Conservation (phyloP, 2,797 vertebrate genomes). For the Taeniopygia guttata region DNA sequence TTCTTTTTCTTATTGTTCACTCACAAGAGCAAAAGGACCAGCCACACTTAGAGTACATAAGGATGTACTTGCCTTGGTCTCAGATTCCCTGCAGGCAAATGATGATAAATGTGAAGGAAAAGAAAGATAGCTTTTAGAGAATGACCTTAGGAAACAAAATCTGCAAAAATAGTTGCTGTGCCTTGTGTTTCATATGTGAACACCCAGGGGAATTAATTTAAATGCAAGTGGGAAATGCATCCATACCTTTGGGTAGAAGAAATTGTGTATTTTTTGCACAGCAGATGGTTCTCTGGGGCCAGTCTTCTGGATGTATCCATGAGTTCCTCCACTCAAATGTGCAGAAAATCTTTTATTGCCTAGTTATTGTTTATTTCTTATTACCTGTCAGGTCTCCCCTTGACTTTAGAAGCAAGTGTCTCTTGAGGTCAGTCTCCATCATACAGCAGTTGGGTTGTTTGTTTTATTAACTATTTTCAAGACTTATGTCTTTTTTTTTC, state of each 20-base stretch:
- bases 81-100: background rate
- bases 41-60: background rate
- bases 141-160: conserved; percentile 37
- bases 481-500: background rate
- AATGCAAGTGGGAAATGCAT: background rate
- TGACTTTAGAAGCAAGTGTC: background rate
- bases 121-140: conserved; percentile 33
- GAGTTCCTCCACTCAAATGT: background rate
- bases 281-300: background rate
- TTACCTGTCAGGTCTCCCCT: background rate
- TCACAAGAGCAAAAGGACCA: background rate
- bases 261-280: background rate
- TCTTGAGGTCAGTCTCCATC: background rate
- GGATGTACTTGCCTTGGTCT: background rate
- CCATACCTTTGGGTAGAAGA: background rate
- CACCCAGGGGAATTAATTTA: background rate
- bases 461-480: background rate
- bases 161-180: conserved; percentile 17
- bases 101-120: background rate
- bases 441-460: background rate
- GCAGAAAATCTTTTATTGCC: background rate
- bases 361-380: background rate
- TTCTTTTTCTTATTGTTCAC: background rate
- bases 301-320: background rate
- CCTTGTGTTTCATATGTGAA: background rate